A percentile compares a stretch with the other conserved stretches of the same genome.
Conservation (phyloP, 2,113 vertebrate genomes). For the Paramormyrops kingsleyae region DNA sequence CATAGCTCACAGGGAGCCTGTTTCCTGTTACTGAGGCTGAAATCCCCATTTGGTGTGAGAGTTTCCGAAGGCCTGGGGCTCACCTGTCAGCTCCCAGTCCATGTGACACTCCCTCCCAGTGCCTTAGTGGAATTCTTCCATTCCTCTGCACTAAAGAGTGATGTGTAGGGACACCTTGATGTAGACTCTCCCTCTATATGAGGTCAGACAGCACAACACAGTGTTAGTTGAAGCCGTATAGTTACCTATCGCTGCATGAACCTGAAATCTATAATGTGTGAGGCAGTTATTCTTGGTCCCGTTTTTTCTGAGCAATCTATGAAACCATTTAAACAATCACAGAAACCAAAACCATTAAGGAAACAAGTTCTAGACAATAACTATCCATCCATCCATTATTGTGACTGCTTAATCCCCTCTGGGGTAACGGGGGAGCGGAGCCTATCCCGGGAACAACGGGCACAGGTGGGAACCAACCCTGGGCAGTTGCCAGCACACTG, state of each 20-base stretch:
- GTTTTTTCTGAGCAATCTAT: not conserved
- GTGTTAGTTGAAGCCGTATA: not conserved
- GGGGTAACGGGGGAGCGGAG: too few relatives aligned
- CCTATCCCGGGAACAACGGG: too few relatives aligned
- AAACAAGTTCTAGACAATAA: not conserved
- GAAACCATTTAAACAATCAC: not conserved
- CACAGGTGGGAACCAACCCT: too few relatives aligned
- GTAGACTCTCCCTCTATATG: not conserved
- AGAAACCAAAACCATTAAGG: not conserved
- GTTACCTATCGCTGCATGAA: not conserved
- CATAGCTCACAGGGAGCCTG: not conserved
- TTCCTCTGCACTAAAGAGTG: not conserved
- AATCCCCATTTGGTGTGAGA: not conserved
- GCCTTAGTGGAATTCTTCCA: not conserved
- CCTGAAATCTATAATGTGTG: not conserved
- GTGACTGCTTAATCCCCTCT: too few relatives aligned
- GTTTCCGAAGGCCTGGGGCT: not conserved
- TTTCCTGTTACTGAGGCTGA: constrained; percentile 8
- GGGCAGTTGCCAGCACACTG: too few relatives aligned
- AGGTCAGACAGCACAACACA: not conserved
- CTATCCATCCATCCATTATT: too few relatives aligned
- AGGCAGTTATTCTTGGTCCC: not conserved
- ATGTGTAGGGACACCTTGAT: not conserved
- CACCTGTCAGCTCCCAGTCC: not conserved
- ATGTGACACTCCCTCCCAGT: not conserved